Base-by-base conservation (phyloP, 2,888 invertebrate species). In the Diarsia brunnea region DNA sequence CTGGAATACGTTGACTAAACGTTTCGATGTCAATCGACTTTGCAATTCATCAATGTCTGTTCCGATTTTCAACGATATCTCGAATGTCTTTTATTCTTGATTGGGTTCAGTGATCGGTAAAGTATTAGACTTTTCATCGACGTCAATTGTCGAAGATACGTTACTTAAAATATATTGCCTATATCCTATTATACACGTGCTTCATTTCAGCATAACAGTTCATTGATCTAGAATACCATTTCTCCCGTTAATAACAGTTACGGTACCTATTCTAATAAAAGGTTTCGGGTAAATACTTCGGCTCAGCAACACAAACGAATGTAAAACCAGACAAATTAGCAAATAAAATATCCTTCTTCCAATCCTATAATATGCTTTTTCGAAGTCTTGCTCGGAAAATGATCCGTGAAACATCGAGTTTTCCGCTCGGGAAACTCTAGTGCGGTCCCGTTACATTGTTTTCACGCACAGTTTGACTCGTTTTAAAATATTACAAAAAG, bases 391-490 rank as follows among this genome's bases (percentile, higher is more conserved):
- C 49, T 53, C 24, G 10, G 75, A 76, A 83, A 88, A 86, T 83
- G 70, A 81, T 77, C 81, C 70, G 81, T 80, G 69, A 77, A 88
- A 87, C 73, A 73, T 82, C 70, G 75, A 67, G 66, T 87, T 84
- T 82, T 81, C 73, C 81, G 69, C 82, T 71, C 68, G 72, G 61
- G 43, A 76, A 69, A 70, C 21, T 70, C 73, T 72, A 69, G 53
- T 79, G 78, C 75, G 82, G 78, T 80, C 43, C 73, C 43, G 55
- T 77, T 79, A 87, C 82, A 87, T 88, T 85, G 84, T 90, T 86
- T 84, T 79, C 81, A 84, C 78, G 78, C 85, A 73, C 82, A 79
- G 83, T 87, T 89, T 86, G 87, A 90, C 80, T 84, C 82, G 81
- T 76, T 85, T 84, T 82, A 88, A 88, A 90, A 87, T 73, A 74